These are phyloP conservation scores for Maconellicoccus hirsutus DNA, from an alignment of 1,140 invertebrate species.

Conservation along the genomic window DNA sequence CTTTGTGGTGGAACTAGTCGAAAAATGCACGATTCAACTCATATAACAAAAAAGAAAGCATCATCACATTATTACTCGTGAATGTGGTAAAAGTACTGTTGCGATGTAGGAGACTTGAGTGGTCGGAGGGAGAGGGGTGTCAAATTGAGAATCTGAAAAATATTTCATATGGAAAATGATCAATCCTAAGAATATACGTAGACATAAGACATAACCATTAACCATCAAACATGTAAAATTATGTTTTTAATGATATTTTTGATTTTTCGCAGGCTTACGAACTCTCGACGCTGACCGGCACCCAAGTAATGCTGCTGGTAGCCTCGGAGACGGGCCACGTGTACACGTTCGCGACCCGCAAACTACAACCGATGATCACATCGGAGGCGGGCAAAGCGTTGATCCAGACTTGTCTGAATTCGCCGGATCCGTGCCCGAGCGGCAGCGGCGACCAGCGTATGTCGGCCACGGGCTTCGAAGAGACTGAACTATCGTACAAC, in stretches of 20 bases:
- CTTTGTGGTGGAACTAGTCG: too few relatives aligned
- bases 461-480: slow-evolving; percentile 96
- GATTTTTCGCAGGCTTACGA: slow-evolving; percentile 79
- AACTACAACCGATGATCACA: slow-evolving; percentile 99
- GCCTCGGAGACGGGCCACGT: slow-evolving; percentile 96
- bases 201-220: too few relatives aligned
- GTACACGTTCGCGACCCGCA: slow-evolving; percentile 98
- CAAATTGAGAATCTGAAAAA: too few relatives aligned
- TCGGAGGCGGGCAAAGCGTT: slow-evolving; percentile 96
- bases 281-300: slow-evolving; percentile 94
- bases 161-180: too few relatives aligned
- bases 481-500: slow-evolving; percentile 94
- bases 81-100: too few relatives aligned
- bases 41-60: too few relatives aligned
- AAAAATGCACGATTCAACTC: too few relatives aligned
- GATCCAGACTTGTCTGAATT: slow-evolving; percentile 97
- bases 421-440: slow-evolving; percentile 79
- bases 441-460: slow-evolving; percentile 74
- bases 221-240: neutral
- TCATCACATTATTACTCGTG: too few relatives aligned
- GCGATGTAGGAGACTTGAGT: too few relatives aligned
- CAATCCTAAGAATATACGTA: too few relatives aligned
- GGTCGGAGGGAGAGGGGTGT: too few relatives aligned
- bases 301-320: slow-evolving; percentile 95
- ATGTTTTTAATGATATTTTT: neutral